Evolutionary conservation across 2,113 vertebrate species (phyloP).

Genomic region (Pithys albifrons): DNA sequence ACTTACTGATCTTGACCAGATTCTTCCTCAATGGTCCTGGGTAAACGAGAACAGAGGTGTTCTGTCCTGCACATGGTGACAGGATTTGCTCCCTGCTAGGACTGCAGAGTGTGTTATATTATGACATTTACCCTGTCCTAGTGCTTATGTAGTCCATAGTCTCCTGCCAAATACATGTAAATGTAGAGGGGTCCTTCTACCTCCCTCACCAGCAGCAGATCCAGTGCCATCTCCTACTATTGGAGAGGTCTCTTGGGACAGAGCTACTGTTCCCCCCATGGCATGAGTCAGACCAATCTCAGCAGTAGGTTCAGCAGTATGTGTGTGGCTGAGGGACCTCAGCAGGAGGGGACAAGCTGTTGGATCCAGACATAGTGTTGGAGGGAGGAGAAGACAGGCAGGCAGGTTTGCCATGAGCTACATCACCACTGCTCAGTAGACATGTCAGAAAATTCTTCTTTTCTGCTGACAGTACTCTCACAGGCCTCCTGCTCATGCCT

Average conservation of each 20-base stretch:
- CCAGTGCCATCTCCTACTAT: background rate
- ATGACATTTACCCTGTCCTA: background rate
- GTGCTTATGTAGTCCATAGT: background rate
- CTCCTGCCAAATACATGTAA: background rate
- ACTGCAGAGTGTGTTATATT: background rate
- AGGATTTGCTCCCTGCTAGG: background rate
- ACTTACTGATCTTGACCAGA: background rate
- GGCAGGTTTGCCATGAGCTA: background rate
- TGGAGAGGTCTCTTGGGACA: background rate
- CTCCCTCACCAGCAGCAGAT: background rate
- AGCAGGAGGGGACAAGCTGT: background rate
- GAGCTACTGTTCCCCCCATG: background rate
- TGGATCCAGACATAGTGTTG: rapidly evolving
- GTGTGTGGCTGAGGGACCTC: background rate
- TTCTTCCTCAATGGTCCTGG: background rate
- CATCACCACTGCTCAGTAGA: background rate
- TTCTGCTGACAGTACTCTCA: background rate
- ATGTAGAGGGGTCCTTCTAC: rapidly evolving
- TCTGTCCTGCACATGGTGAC: background rate
- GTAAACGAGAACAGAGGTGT: background rate
- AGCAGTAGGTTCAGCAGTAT: background rate
- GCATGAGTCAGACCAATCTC: background rate
- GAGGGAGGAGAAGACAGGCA: background rate
- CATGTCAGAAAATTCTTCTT: background rate
- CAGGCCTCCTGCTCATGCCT: background rate